Conservation (phyloP, 2,888 invertebrate genomes). For the Stenchaetothrips biformis region DNA sequence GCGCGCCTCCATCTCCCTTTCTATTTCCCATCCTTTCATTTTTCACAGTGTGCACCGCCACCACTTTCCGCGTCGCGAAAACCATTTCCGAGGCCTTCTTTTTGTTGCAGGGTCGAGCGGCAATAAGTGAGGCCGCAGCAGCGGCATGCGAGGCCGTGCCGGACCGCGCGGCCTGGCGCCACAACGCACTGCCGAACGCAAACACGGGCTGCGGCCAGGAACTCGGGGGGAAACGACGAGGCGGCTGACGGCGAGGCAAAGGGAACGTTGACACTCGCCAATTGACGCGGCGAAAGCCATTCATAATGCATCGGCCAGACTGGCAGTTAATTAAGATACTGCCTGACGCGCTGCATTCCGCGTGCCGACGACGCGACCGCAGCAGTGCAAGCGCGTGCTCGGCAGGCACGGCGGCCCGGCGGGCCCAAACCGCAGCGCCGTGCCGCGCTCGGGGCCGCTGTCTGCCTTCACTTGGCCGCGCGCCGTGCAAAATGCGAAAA, state of each 20-base stretch:
- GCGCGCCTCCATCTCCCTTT: background rate
- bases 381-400: no score
- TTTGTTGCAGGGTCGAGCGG: background rate
- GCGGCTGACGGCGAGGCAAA: no score
- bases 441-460: background rate
- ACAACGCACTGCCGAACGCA: background rate
- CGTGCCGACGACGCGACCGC: no score
- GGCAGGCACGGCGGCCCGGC: no score
- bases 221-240: no score
- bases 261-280: background rate
- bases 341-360: no score
- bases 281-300: background rate
- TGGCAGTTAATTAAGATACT: constrained; percentile 2
- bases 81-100: background rate
- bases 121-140: background rate
- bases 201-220: background rate
- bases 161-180: background rate
- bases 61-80: background rate
- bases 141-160: background rate
- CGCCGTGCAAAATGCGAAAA: background rate
- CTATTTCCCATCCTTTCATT: background rate
- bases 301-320: constrained; percentile 2
- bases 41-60: background rate
- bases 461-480: background rate
- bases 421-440: background rate